Conservation (phyloP, 1,140 invertebrate genomes). For the Drosophila sturtevanti region DNA sequence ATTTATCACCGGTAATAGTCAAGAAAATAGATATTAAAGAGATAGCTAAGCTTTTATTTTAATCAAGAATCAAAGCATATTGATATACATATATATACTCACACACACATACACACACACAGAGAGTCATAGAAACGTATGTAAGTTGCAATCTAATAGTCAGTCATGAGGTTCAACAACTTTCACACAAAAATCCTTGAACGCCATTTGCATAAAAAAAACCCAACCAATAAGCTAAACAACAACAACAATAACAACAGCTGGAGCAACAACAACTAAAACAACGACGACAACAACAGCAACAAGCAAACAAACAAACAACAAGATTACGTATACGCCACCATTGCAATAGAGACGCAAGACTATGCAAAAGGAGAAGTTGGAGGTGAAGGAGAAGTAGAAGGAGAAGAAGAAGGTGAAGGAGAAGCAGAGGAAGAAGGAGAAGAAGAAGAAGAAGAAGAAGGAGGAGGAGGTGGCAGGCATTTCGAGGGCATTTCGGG, state of each 20-base stretch:
- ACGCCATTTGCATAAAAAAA: conserved; percentile 76
- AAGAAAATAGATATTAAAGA: too few species aligned
- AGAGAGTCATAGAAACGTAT: background rate
- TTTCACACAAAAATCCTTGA: conserved; percentile 82
- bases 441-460: background rate
- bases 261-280: conserved; percentile 19
- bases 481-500: background rate
- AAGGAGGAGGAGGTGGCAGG: background rate
- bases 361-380: conserved; percentile 10
- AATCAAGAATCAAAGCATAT: background rate
- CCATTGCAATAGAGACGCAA: conserved; percentile 59
- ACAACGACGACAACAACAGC: conserved; percentile 20
- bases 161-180: conserved; percentile 81
- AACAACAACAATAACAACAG: conserved; percentile 35
- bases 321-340: conserved; percentile 78
- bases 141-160: conserved; percentile 65
- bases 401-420: too few species aligned
- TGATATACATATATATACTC: background rate
- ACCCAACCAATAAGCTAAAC: conserved; percentile 45
- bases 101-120: background rate
- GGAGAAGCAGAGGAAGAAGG: background rate
- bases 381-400: background rate
- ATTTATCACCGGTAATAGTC: too few species aligned
- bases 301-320: conserved; percentile 41
- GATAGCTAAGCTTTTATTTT: background rate